These are phyloP conservation scores for Andrena chrysosceles DNA, from an alignment of 2,888 invertebrate genomes.

Conservation along the genomic window DNA sequence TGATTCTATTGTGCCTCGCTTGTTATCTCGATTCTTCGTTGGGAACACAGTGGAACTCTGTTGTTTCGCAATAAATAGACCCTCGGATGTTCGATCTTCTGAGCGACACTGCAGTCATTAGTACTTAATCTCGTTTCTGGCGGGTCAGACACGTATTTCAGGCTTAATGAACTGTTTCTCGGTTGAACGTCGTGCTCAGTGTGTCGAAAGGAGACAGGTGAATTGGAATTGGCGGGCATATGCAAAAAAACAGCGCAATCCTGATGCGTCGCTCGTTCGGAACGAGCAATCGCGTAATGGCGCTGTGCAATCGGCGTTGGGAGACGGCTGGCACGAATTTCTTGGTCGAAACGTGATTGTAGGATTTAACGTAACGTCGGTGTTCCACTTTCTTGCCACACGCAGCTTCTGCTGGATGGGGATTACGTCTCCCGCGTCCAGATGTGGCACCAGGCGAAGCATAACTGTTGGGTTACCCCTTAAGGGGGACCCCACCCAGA, in stretches of 20 bases:
- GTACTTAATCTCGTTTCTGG: too few species aligned
- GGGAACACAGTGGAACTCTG: too few species aligned
- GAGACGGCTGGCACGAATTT: conserved; percentile 32
- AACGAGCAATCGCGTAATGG: conserved; percentile 32
- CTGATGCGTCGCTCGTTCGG: not conserved
- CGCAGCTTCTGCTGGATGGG: conserved; percentile 17
- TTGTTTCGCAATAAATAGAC: too few species aligned
- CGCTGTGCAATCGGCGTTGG: conserved; percentile 36
- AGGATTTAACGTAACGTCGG: conserved; percentile 25
- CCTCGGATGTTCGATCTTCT: too few species aligned
- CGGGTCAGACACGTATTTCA: not conserved
- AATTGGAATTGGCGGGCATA: not conserved
- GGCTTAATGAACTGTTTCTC: not conserved
- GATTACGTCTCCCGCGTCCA: conserved; percentile 40
- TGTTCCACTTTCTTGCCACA: conserved; percentile 47
- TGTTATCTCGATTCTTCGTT: too few species aligned
- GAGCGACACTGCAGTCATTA: too few species aligned
- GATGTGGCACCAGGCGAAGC: not conserved
- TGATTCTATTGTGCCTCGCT: too few species aligned
- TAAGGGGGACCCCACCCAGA: too few species aligned
- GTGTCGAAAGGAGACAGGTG: not conserved
- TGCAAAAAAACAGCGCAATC: conserved; percentile 7
- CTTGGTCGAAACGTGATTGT: conserved; percentile 13
- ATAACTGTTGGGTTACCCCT: conserved; percentile 29
- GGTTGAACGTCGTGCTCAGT: not conserved